Conservation (phyloP, 2,888 invertebrate genomes). For the Zygothrica quintamaculata region DNA sequence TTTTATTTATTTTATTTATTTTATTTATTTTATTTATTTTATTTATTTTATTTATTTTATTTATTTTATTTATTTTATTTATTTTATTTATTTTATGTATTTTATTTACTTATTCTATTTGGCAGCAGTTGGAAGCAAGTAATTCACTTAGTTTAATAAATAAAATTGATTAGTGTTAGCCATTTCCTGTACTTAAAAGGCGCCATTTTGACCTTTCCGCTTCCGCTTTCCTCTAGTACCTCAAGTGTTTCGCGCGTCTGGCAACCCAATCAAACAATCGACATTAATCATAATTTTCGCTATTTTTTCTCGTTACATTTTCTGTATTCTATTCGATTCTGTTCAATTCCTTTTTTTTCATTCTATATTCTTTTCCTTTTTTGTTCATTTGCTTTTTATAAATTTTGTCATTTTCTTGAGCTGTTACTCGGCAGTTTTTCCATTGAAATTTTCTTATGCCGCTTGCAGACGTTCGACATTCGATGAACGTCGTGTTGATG, state of each 20-base stretch:
- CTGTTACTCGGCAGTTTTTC: constrained; percentile 51
- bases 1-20: too few relatives aligned
- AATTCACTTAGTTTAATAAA: constrained; percentile 29
- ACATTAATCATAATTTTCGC: constrained; percentile 80
- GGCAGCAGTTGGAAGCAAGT: too few relatives aligned
- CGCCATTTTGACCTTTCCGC: constrained; percentile 49
- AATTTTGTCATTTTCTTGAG: constrained; percentile 60
- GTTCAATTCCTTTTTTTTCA: constrained; percentile 16
- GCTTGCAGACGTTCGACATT: constrained; percentile 6
- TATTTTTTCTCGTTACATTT: constrained; percentile 69
- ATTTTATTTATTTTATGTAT: too few relatives aligned
- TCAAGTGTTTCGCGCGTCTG: constrained; percentile 35
- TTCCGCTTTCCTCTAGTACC: constrained; percentile 28
- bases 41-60: too few relatives aligned
- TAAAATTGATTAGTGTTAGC: constrained; percentile 41
- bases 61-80: too few relatives aligned
- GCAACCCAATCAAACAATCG: constrained; percentile 78
- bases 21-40: too few relatives aligned
- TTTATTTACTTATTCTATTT: background rate
- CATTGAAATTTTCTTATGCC: constrained; percentile 43
- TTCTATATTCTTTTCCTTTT: constrained; percentile 15
- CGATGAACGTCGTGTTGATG: constrained; percentile 43
- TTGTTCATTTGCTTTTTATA: constrained; percentile 18
- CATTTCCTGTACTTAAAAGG: constrained; percentile 50
- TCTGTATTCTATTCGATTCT: constrained; percentile 10